These are phyloP conservation scores for Melanotaenia duboulayi DNA, from an alignment of 2,113 vertebrate genomes.

Conservation along the genomic window DNA sequence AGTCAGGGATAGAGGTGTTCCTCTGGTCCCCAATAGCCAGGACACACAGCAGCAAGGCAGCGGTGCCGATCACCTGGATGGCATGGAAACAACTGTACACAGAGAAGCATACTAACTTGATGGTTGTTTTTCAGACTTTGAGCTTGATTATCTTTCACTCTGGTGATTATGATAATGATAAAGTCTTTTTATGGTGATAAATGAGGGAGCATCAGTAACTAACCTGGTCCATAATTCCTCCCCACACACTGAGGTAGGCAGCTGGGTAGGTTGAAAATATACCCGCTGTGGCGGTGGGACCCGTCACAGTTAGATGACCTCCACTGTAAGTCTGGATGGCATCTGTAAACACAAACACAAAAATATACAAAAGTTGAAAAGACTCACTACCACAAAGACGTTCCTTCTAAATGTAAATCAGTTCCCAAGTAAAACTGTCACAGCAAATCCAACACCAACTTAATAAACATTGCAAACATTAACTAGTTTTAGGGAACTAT, in stretches of 20 bases:
- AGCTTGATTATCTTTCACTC: neutral
- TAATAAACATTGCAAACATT: too few relatives aligned
- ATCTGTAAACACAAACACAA: slow-evolving; percentile 55
- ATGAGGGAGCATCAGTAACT: neutral
- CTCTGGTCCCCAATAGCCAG: slow-evolving; percentile 79
- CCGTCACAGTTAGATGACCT: slow-evolving; percentile 73
- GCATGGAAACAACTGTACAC: neutral
- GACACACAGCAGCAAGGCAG: slow-evolving; percentile 77
- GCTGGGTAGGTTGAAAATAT: slow-evolving; percentile 87
- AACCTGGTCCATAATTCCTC: slow-evolving; percentile 86
- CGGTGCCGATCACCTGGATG: slow-evolving; percentile 82
- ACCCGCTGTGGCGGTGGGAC: slow-evolving; percentile 82
- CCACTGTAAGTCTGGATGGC: slow-evolving; percentile 79
- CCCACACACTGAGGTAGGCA: slow-evolving; percentile 79
- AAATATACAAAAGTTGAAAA: neutral
- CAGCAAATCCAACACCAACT: too few relatives aligned
- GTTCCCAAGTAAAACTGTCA: too few relatives aligned
- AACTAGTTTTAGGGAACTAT: too few relatives aligned
- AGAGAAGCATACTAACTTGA: neutral
- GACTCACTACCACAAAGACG: too few relatives aligned
- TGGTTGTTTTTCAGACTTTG: too few relatives aligned
- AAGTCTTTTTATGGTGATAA: neutral
- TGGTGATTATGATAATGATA: neutral
- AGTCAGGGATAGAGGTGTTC: slow-evolving; percentile 76
- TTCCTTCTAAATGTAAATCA: too few relatives aligned